phyloP scores from a whole-genome alignment of 2,888 invertebrate species.

The Eretmocerus hayati region DNA sequence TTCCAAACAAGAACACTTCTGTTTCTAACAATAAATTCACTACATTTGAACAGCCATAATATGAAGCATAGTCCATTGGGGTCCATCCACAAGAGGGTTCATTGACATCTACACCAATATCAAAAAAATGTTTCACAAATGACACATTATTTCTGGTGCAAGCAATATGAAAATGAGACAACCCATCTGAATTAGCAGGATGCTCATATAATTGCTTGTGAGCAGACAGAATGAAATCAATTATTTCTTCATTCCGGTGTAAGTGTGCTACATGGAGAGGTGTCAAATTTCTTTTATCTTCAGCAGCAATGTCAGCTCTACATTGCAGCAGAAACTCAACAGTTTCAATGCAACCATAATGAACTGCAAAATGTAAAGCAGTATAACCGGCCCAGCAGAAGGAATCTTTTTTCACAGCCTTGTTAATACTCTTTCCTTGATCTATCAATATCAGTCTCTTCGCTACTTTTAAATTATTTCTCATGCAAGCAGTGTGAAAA shows the following conservation, averaged over 20 bases:
- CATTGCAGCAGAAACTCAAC: not conserved
- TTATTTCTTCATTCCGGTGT: not conserved
- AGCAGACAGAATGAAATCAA: not conserved
- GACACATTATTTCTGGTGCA: not conserved
- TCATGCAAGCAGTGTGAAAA: too few relatives aligned
- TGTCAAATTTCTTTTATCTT: not conserved
- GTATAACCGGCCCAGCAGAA: constrained; percentile 9
- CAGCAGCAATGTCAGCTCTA: not conserved
- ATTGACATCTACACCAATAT: not conserved
- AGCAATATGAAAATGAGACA: constrained; percentile 5
- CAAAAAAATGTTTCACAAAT: not conserved
- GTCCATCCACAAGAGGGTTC: not conserved
- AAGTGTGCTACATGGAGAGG: not conserved
- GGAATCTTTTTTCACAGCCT: too few relatives aligned
- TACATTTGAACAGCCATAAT: not conserved
- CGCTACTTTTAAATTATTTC: too few relatives aligned
- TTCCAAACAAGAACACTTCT: not conserved
- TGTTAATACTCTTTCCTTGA: too few relatives aligned
- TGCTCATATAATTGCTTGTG: not conserved
- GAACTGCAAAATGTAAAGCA: constrained; percentile 11
- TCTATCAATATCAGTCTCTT: too few relatives aligned
- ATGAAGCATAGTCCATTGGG: constrained; percentile 3
- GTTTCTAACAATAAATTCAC: not conserved
- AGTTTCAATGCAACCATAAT: not conserved
- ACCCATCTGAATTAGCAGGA: too few relatives aligned